A percentile compares a stretch with the other conserved stretches of the same genome.
Evolutionary conservation across 2,888 invertebrate genomes (phyloP).

Genomic region (Kuschelorhynchus macadamiae): DNA sequence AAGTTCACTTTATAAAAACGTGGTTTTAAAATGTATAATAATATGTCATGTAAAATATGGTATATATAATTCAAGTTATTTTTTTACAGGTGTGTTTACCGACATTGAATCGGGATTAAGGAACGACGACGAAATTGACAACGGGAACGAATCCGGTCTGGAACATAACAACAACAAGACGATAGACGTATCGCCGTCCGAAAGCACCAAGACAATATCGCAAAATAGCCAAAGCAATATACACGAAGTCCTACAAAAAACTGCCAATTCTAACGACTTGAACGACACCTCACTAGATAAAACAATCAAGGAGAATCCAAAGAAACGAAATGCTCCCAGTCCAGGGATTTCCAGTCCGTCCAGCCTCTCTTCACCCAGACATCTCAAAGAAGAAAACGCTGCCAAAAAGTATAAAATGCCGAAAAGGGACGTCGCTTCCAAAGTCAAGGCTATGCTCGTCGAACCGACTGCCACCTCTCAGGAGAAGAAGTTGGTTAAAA

Average conservation of each 20-base stretch:
- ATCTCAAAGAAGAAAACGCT: slow-evolving; percentile 71
- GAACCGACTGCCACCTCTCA: slow-evolving; percentile 71
- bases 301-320: slow-evolving; percentile 54
- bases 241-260: slow-evolving; percentile 55
- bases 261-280: slow-evolving; percentile 6
- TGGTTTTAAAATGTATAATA: too few species aligned
- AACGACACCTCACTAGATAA: slow-evolving; percentile 36
- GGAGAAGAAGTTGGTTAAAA: slow-evolving; percentile 72
- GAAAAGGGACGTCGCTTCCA: slow-evolving; percentile 82
- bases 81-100: slow-evolving; percentile 80
- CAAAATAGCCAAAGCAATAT: slow-evolving; percentile 70
- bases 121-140: slow-evolving; percentile 62
- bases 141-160: slow-evolving; percentile 19
- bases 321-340: slow-evolving; percentile 62
- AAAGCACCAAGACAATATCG: slow-evolving; percentile 73
- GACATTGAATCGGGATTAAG: slow-evolving; percentile 84
- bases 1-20: too few species aligned
- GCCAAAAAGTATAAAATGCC: slow-evolving; percentile 84
- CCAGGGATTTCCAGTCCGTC: slow-evolving; percentile 62
- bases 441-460: slow-evolving; percentile 81
- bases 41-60: too few species aligned
- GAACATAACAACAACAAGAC: slow-evolving; percentile 52
- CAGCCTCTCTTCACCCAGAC: slow-evolving; percentile 61
- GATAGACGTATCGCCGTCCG: slow-evolving; percentile 75
- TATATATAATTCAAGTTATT: too few species aligned